Base-by-base conservation (phyloP, 2,797 vertebrate species). In the Chelon labrosus region DNA sequence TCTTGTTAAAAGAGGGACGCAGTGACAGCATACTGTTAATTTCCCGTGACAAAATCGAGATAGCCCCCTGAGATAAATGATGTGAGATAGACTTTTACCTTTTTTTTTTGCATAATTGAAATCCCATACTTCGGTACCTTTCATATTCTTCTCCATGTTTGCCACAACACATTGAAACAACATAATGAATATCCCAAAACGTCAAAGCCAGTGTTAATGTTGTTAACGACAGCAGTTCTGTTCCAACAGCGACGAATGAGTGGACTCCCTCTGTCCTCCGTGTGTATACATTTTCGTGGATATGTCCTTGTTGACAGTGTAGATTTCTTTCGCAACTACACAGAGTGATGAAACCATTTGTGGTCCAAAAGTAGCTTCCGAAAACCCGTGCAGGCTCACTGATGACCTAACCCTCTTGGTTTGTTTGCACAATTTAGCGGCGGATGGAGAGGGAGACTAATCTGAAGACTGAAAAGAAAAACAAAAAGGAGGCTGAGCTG, bases 401-500 rank as follows among this genome's bases (percentile, higher is more conserved):
- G 0, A 65, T 80, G 72, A 78, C 58, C 51, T 50, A 72, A 80
- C 68, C 80, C 72, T 79, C 62, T 70, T 84, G 85, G 79, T 86
- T 89, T 82, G 84, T 89, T 90, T 90, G 91, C 86, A 91, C 89
- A 92, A 85, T 54, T 79, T 70, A 77, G 31, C 55, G 63, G 57
- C 53, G 73, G 52, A 77, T 65, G 65, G 62, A 87, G 68, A 85
- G 70, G 70, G 70, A 27, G 25, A 85, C 81, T 79, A 52, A 88
- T 75, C 54, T 42, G 61, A 19, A 46, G 10, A 51, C 56, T 64
- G 56, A 47, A 72, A 10, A 53, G n/a, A 65, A 19, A 31, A 27
- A 35, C 17, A 53, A 41, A 73, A 69, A 31, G 42, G 82, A 79
- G 39, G 35, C 54, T 61, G 4, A 27, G 75, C 69, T 65, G 63